Base-by-base conservation (phyloP, 2,113 vertebrate genomes). In the Oceanites oceanicus region DNA sequence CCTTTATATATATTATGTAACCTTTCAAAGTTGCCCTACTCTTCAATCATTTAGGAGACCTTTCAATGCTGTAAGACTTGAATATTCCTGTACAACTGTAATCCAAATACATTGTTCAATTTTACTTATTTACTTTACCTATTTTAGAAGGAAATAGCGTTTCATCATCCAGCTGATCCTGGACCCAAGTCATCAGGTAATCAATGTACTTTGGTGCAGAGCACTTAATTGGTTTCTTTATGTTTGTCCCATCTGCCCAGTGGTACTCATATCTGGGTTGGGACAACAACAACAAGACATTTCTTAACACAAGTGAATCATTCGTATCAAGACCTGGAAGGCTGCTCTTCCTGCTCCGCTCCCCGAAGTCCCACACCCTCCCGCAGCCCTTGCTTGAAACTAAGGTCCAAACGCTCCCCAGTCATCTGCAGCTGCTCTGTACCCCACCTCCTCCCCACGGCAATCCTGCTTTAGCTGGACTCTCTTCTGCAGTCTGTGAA, bases 131-230 rank as follows among this genome's bases (percentile, higher is more conserved):
- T 82, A 70, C 81, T 82, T 94, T 96, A 98, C 98, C 98, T 96
- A 99, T 99, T 98, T 98, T 98, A 65, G 98, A 99, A 84, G 98
- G 98, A 95, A 99, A 99, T 26, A 99, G 97, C 0, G 98, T 98
- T 88, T 98, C 98, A 47, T 99, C 98, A 94, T 99, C 98, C 96
- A 99, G 97, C 91, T 99, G 98, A 86, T 99, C 98, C 92, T 99
- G 98, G 87, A 99, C 98, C 98, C 98, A 99, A 17, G 98, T 99
- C 98, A 99, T 99, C 94, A 99, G 96, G 92, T 98, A 98, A 97
- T 99, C 99, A 92, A 99, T 99, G 95, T 99, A 99, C 95, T 99
- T 99, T 32, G 98, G 99, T 13, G 99, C 99, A 2, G 99, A 99
- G 93, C 98, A 99, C 94, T 99, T 99, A 92, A 99, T 99, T 61